phyloP scores from a whole-genome alignment of 2,797 vertebrate species.

The Enteromius thamalakanensis region DNA sequence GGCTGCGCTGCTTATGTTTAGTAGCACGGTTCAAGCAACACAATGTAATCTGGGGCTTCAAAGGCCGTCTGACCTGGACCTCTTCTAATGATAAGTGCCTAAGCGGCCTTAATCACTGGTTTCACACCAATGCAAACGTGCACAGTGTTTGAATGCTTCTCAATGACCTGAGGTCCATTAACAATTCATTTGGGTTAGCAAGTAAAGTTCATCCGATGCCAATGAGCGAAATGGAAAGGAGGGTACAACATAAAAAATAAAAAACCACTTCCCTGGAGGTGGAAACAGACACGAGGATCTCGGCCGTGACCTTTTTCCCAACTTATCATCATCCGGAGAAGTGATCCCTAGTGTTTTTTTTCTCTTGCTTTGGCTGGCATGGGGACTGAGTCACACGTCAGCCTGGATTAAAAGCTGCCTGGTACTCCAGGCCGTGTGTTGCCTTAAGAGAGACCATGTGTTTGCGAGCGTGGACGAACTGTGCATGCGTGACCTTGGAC shows the following conservation, averaged over 20 bases:
- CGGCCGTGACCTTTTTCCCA: slow-evolving; percentile 73
- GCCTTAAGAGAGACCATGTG: slow-evolving; percentile 49
- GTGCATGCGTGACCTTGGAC: slow-evolving; percentile 38
- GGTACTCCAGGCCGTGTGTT: slow-evolving; percentile 38
- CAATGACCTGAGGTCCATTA: slow-evolving; percentile 46
- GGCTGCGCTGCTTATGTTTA: slow-evolving; percentile 41
- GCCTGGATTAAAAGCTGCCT: slow-evolving; percentile 78
- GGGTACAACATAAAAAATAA: slow-evolving; percentile 54
- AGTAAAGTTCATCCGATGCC: slow-evolving; percentile 60
- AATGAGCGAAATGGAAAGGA: slow-evolving; percentile 57
- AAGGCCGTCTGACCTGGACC: slow-evolving; percentile 53
- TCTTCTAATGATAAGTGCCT: slow-evolving; percentile 57
- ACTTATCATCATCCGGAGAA: slow-evolving; percentile 77
- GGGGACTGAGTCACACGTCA: slow-evolving; percentile 83
- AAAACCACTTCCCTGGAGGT: slow-evolving; percentile 65
- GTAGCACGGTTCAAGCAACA: slow-evolving; percentile 38
- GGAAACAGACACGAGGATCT: slow-evolving; percentile 71
- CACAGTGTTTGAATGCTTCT: slow-evolving; percentile 47
- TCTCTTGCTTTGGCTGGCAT: slow-evolving; percentile 77
- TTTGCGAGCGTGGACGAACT: slow-evolving; percentile 26
- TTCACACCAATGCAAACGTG: slow-evolving; percentile 50
- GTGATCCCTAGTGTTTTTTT: slow-evolving; percentile 67
- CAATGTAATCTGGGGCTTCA: slow-evolving; percentile 46
- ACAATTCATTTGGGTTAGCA: slow-evolving; percentile 60
- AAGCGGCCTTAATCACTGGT: slow-evolving; percentile 53